Conservation (phyloP, 2,797 vertebrate species). For the Chiroxiphia lanceolata region DNA sequence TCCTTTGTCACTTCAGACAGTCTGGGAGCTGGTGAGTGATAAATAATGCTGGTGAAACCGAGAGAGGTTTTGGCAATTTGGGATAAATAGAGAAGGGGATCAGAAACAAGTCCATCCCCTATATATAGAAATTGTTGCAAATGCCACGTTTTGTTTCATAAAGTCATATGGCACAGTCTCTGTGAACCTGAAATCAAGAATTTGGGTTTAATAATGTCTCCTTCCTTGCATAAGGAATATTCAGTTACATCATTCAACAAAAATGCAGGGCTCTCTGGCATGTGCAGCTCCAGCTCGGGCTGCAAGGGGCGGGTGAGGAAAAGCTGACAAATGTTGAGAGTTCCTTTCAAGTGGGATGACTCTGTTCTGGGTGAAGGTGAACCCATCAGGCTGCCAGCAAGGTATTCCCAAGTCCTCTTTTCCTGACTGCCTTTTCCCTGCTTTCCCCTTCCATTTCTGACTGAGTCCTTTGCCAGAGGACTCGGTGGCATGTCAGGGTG, state of each 20-base stretch:
- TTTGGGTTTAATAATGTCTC: not conserved
- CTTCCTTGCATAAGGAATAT: not conserved
- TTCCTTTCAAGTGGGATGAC: conserved; percentile 22
- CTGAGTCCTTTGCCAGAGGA: not conserved
- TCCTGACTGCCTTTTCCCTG: not conserved
- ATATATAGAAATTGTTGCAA: not conserved
- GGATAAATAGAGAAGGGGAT: not conserved
- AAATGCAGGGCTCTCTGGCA: conserved; percentile 24
- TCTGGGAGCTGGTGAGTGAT: not conserved
- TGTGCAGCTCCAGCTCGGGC: not conserved
- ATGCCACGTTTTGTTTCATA: not conserved
- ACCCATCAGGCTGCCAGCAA: not conserved
- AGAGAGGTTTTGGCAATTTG: not conserved
- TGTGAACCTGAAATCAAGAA: not conserved
- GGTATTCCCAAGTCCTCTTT: not conserved
- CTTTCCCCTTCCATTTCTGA: not conserved
- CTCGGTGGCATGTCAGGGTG: accelerated
- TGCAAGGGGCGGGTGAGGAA: not conserved
- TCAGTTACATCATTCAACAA: conserved; percentile 36
- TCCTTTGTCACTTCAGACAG: not conserved
- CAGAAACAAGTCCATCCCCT: not conserved
- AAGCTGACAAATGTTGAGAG: conserved; percentile 12
- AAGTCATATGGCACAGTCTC: not conserved
- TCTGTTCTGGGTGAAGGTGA: conserved; percentile 27
- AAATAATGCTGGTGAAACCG: not conserved